These are phyloP conservation scores for Elachura formosa DNA, from an alignment of 2,113 vertebrate genomes.

Conservation along the genomic window DNA sequence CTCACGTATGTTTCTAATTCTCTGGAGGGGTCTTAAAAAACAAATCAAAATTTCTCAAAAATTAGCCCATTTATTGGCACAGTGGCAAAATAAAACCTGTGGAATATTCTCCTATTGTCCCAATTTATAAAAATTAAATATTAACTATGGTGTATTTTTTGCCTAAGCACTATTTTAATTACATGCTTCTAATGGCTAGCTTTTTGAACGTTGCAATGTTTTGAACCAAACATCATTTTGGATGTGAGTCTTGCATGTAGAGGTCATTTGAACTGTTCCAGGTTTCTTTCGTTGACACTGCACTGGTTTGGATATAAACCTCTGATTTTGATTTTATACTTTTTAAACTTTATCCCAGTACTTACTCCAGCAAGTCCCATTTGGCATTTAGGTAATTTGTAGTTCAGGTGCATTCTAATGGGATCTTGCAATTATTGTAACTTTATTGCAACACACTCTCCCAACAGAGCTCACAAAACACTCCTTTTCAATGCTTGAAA, in stretches of 20 bases:
- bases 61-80: constrained; percentile 57
- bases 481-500: not conserved
- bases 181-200: not conserved
- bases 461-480: not conserved
- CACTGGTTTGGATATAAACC: not conserved
- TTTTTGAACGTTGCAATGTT: constrained; percentile 21
- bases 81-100: constrained; percentile 51
- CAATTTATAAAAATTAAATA: constrained; percentile 57
- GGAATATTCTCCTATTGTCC: constrained; percentile 1
- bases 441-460: not conserved
- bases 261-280: not conserved
- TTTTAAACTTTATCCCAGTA: constrained; percentile 8
- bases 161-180: constrained; percentile 45
- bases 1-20: constrained; percentile 66
- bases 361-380: constrained; percentile 19
- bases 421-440: not conserved
- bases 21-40: constrained; percentile 33
- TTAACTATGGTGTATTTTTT: constrained; percentile 45
- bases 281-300: not conserved
- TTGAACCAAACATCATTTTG: constrained; percentile 47
- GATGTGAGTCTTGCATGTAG: not conserved
- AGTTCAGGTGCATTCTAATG: not conserved
- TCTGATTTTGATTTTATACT: not conserved
- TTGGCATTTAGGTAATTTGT: not conserved
- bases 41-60: constrained; percentile 62